Conservation (phyloP, 2,888 invertebrate species). For the Apodemia mormo region DNA sequence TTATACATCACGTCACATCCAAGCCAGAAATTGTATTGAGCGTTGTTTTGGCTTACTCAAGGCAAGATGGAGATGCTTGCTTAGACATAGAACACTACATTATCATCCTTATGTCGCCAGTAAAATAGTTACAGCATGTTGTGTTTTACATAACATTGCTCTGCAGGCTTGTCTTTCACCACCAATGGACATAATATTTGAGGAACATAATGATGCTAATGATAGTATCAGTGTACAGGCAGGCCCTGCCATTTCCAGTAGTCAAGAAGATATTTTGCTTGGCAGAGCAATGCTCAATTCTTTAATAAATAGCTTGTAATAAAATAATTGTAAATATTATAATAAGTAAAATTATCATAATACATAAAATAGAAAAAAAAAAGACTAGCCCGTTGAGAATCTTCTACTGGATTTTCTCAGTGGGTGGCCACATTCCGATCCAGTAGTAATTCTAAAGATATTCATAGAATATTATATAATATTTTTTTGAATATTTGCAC, state of each 20-base stretch:
- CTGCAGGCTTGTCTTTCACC: background rate
- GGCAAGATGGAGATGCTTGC: background rate
- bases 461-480: too few relatives aligned
- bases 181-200: background rate
- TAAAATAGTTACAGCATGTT: background rate
- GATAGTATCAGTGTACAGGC: too few relatives aligned
- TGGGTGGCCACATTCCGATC: too few relatives aligned
- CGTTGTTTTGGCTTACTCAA: conserved; percentile 1
- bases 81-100: background rate
- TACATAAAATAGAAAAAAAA: too few relatives aligned
- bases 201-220: background rate
- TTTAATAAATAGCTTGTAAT: background rate
- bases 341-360: too few relatives aligned
- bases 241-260: background rate
- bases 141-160: background rate
- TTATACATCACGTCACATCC: too few relatives aligned
- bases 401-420: too few relatives aligned
- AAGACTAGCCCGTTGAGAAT: too few relatives aligned
- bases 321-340: too few relatives aligned
- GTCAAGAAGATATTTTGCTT: background rate
- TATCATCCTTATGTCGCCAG: too few relatives aligned
- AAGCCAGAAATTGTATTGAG: background rate
- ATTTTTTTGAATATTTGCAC: too few relatives aligned
- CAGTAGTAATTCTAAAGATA: too few relatives aligned
- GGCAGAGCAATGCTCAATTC: background rate